These are phyloP conservation scores for Barypeithes pellucidus DNA, from an alignment of 2,888 invertebrate species.

Conservation along the genomic window DNA sequence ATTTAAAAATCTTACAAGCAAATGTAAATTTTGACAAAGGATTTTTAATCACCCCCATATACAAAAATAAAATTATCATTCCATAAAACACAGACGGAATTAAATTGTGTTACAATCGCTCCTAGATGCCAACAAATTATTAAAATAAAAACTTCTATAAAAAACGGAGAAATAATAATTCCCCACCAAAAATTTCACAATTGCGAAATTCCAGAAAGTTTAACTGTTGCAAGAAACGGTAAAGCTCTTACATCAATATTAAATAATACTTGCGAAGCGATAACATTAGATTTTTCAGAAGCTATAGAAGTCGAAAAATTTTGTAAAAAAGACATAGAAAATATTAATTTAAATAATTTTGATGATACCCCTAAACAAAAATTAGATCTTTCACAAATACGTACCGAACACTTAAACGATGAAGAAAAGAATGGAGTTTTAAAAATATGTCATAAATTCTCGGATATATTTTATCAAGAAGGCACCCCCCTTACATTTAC, in stretches of 20 bases:
- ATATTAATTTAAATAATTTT: constrained; percentile 28
- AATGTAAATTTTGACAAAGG: constrained; percentile 32
- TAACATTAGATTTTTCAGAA: constrained; percentile 37
- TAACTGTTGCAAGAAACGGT: constrained; percentile 40
- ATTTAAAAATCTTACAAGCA: constrained; percentile 27
- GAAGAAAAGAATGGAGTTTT: constrained; percentile 18
- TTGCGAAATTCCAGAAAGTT: constrained; percentile 48
- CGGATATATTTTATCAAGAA: constrained; percentile 22
- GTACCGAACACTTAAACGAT: background rate
- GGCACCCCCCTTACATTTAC: constrained; percentile 6
- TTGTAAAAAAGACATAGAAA: too few species aligned
- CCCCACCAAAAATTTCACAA: constrained; percentile 46
- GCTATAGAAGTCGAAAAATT: constrained; percentile 43
- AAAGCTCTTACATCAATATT: constrained; percentile 43
- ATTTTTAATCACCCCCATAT: constrained; percentile 32
- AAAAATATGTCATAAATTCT: constrained; percentile 25
- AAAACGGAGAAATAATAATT: constrained; percentile 51
- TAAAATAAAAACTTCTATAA: constrained; percentile 41
- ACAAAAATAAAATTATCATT: constrained; percentile 44
- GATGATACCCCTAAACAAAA: background rate
- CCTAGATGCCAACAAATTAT: constrained; percentile 47
- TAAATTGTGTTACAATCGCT: constrained; percentile 41
- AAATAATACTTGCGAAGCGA: constrained; percentile 34
- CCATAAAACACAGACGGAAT: constrained; percentile 28
- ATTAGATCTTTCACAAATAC: background rate